These are phyloP conservation scores for Reticulitermes lucifugus DNA, from an alignment of 2,888 invertebrate species.

Conservation along the genomic window DNA sequence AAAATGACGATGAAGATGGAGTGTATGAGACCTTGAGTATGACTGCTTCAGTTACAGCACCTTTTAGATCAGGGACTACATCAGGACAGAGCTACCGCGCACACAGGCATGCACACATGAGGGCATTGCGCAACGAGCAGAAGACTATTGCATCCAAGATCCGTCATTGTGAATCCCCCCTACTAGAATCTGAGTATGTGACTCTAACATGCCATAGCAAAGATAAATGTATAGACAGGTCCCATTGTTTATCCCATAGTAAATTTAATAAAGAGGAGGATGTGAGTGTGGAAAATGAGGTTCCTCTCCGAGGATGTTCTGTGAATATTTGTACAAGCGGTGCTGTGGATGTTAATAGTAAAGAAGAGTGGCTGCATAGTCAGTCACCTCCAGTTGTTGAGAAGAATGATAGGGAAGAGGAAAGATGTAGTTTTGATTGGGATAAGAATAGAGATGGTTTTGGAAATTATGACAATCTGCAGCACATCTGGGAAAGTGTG, in stretches of 20 bases:
- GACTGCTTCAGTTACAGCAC: conserved; percentile 15
- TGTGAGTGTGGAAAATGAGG: conserved; percentile 63
- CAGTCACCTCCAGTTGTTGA: neutral
- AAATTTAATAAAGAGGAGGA: conserved; percentile 59
- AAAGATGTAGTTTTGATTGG: conserved; percentile 58
- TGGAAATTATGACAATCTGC: conserved; percentile 72
- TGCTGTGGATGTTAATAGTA: conserved; percentile 26
- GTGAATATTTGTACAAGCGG: neutral
- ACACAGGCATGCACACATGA: conserved; percentile 53
- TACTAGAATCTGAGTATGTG: conserved; percentile 47
- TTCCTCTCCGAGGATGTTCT: conserved; percentile 55
- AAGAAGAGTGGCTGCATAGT: conserved; percentile 12
- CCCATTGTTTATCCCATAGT: neutral
- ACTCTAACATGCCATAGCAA: conserved; percentile 47
- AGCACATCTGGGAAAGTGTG: conserved; percentile 61
- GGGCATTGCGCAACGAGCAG: conserved; percentile 52
- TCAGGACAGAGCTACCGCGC: conserved; percentile 49
- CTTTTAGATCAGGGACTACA: neutral
- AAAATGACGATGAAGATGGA: conserved; percentile 55
- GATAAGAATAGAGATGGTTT: conserved; percentile 61
- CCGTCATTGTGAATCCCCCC: neutral
- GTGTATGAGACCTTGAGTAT: conserved; percentile 48
- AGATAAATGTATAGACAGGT: neutral
- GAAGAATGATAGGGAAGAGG: neutral
- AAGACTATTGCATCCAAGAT: conserved; percentile 37